phyloP scores from a whole-genome alignment of 2,113 vertebrate genomes.

The Mesembrinibis cayennensis region DNA sequence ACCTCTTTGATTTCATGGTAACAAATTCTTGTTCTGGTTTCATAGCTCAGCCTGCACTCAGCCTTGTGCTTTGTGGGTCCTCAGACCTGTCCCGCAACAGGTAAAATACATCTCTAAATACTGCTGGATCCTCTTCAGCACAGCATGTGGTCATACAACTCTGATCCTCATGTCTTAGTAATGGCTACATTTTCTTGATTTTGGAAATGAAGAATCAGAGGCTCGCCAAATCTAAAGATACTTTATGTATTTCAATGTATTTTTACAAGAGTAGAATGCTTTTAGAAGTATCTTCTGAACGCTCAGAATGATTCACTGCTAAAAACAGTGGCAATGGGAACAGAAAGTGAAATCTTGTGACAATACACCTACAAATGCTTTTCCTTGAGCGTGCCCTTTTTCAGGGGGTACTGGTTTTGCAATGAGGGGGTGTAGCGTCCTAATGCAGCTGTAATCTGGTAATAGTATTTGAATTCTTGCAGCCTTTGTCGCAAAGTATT shows the following conservation, averaged over 20 bases:
- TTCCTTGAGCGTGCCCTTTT: not conserved
- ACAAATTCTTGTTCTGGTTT: not conserved
- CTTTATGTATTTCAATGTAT: not conserved
- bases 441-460: not conserved
- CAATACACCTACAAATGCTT: not conserved
- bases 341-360: not conserved
- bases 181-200: not conserved
- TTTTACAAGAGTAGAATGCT: not conserved
- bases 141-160: accelerated
- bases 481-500: not conserved
- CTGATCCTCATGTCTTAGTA: not conserved
- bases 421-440: not conserved
- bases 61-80: not conserved
- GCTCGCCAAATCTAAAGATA: not conserved
- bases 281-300: not conserved
- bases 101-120: not conserved
- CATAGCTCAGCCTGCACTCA: not conserved
- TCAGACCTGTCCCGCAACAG: accelerated
- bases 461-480: not conserved
- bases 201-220: not conserved
- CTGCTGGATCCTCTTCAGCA: not conserved
- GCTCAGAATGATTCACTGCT: not conserved
- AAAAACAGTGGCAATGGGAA: not conserved
- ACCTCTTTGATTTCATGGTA: not conserved
- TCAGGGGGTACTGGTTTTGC: not conserved